These are phyloP conservation scores for Amblyornis subalaris DNA, from an alignment of 2,113 vertebrate genomes.

Conservation along the genomic window DNA sequence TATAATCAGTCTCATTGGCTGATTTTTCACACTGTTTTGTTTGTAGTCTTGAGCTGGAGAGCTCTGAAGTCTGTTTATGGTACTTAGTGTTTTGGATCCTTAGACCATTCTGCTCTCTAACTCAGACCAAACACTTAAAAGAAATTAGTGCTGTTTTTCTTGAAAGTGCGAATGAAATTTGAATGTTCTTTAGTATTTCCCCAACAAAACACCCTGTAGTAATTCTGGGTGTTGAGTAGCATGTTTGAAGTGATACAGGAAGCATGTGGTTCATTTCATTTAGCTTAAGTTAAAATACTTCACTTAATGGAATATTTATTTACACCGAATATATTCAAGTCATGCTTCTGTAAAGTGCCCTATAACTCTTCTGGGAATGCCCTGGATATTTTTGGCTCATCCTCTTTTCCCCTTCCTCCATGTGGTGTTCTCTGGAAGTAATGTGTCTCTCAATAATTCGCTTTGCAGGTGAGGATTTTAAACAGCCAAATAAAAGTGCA, in stretches of 20 bases:
- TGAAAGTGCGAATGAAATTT: not conserved
- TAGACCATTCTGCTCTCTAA: not conserved
- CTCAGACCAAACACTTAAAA: not conserved
- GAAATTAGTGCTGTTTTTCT: not conserved
- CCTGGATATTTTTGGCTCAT: not conserved
- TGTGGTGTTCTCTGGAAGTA: not conserved
- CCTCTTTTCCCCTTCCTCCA: rapidly evolving
- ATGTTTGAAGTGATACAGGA: not conserved
- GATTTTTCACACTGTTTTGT: not conserved
- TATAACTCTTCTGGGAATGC: not conserved
- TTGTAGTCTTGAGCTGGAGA: not conserved
- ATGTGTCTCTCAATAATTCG: not conserved
- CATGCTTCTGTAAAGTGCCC: not conserved
- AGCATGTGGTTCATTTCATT: not conserved
- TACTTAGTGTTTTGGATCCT: not conserved
- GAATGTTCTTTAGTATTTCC: not conserved
- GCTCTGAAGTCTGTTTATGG: not conserved
- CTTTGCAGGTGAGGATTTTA: not conserved
- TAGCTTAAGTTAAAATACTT: not conserved
- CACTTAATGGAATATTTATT: not conserved
- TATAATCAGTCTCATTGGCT: not conserved
- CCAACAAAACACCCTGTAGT: rapidly evolving
- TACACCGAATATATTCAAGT: not conserved
- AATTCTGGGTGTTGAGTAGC: not conserved
- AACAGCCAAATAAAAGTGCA: not conserved